These are phyloP conservation scores for Podotricha telesiphe DNA, from an alignment of 2,888 invertebrate genomes.

Conservation along the genomic window DNA sequence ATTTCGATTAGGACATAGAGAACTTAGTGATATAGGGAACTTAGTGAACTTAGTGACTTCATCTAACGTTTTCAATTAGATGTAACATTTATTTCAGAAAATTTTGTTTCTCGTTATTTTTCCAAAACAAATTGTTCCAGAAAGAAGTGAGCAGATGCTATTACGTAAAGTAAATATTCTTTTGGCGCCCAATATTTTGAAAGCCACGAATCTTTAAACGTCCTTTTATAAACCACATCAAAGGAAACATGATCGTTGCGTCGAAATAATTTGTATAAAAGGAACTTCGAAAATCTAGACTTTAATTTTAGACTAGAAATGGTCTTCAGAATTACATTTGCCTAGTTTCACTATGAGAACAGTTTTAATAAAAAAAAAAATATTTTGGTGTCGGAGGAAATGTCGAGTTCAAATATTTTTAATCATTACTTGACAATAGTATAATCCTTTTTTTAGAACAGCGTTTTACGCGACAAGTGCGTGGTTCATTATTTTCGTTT, in stretches of 20 bases:
- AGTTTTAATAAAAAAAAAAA: too few species aligned
- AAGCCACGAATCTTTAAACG: constrained; percentile 15
- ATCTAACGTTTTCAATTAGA: too few species aligned
- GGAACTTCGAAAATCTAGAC: constrained; percentile 14
- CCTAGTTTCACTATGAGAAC: too few species aligned
- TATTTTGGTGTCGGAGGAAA: too few species aligned
- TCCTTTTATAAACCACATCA: constrained; percentile 24
- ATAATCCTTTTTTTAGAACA: too few species aligned
- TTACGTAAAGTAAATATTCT: constrained; percentile 25
- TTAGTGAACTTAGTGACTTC: too few species aligned
- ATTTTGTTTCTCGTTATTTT: neutral
- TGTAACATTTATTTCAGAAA: neutral
- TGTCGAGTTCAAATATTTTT: too few species aligned
- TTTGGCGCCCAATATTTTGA: constrained; percentile 24
- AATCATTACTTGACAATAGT: too few species aligned
- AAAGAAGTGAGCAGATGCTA: constrained; percentile 18
- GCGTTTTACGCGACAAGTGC: too few species aligned
- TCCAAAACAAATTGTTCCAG: constrained; percentile 3
- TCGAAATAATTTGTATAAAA: constrained; percentile 17
- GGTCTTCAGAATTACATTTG: neutral
- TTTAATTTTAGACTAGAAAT: neutral
- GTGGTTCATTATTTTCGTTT: too few species aligned
- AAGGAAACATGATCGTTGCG: constrained; percentile 23
- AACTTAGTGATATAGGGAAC: too few species aligned
- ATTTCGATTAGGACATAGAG: too few species aligned